Evolutionary conservation across 2,888 invertebrate species (phyloP), one percentile per base, ranked within the genome.

Genomic region (Trichogramma dendrolimi): DNA sequence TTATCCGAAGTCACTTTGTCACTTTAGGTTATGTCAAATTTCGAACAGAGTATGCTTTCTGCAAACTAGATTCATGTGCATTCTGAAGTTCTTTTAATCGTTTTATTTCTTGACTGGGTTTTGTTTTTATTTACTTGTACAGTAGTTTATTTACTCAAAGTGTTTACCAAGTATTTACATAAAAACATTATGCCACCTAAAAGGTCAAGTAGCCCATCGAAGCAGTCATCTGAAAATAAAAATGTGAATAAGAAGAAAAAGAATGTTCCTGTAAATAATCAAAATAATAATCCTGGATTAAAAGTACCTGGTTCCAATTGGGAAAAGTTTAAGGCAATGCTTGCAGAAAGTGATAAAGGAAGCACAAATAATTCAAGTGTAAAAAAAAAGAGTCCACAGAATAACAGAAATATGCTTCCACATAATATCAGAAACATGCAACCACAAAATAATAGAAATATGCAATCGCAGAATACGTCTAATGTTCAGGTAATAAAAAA

Each of bases 241-340:
- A 27, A 27, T 27, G 27, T 27, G 3, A 27, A 2, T 27, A 27
- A 27, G 27, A 27, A 27, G 27, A 58, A 58, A 42, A 55, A 55
- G 10, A 48, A 62, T 40, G 42, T 42, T 11, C 4, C 39, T 50
- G 8, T 5, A n/a, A 55, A 10, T n/a, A 64, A 58, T 8, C 60
- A 58, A 39, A 51, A 54, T 27, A 5, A 4, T 10, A 53, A 58
- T 50, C 42, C 50, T 44, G 64, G 62, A 39, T 56, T 66, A 7
- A 44, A 43, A 58, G 46, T 65, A 63, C 65, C 73, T 49, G 73
- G 71, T 47, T 70, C 71, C 4, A 79, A 79, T 66, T 79, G 78
- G 78, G 70, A 75, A 46, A 73, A 69, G 54, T 79, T 67, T 55
- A 73, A 71, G 55, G 27, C 27, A 27, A 69, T 58, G 53, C 55